A percentile compares a stretch with the other conserved stretches of the same genome.
These are phyloP conservation scores for Trachymyrmex septentrionalis DNA, from an alignment of 1,140 invertebrate species.

Conservation along the genomic window DNA sequence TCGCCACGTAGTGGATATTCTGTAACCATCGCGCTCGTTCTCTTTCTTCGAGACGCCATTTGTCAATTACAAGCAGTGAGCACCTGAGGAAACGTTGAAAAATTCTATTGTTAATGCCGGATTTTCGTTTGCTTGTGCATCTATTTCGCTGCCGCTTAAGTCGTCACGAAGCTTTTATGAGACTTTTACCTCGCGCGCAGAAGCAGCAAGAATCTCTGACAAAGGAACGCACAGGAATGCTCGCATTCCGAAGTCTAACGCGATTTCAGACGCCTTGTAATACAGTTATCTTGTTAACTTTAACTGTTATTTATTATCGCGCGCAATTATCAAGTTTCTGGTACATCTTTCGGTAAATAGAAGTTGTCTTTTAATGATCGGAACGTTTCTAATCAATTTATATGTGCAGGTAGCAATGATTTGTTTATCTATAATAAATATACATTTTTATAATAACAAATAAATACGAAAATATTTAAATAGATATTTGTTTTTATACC, in stretches of 20 bases:
- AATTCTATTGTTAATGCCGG: slow-evolving; percentile 68
- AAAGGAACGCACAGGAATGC: slow-evolving; percentile 47
- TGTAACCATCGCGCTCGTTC: slow-evolving; percentile 26
- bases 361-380: not conserved
- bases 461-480: not conserved
- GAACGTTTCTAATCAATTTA: not conserved
- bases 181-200: slow-evolving; percentile 55
- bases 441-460: not conserved
- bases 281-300: slow-evolving; percentile 49
- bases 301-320: slow-evolving; percentile 25
- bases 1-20: slow-evolving; percentile 14
- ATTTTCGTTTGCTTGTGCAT: slow-evolving; percentile 52
- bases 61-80: slow-evolving; percentile 74
- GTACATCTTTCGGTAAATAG: not conserved
- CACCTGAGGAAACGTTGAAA: slow-evolving; percentile 67
- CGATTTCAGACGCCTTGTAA: slow-evolving; percentile 30
- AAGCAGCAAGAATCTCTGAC: slow-evolving; percentile 48
- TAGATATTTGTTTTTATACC: not conserved
- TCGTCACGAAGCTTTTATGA: slow-evolving; percentile 53
- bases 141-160: slow-evolving; percentile 72
- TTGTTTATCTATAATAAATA: not conserved
- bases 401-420: not conserved
- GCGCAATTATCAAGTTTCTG: slow-evolving; percentile 1
- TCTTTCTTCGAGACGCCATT: slow-evolving; percentile 63
- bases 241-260: slow-evolving; percentile 37